Evolutionary conservation across 1,140 invertebrate genomes (phyloP).

Genomic region (Pseudomyrmex dendroicus): DNA sequence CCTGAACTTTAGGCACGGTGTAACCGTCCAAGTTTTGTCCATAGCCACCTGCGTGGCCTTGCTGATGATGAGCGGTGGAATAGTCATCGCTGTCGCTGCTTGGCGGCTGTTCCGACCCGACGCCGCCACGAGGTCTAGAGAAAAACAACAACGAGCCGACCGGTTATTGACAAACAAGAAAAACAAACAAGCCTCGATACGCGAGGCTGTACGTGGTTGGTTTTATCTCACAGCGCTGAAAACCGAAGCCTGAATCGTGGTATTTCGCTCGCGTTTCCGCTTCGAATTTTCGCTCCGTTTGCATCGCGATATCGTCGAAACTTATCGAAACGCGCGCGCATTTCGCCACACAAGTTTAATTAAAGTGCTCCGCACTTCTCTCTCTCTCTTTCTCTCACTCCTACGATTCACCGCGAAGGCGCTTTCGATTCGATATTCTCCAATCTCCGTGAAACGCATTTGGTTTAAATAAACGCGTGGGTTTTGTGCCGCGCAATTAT

Average conservation of each 20-base stretch:
- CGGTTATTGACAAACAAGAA: not conserved
- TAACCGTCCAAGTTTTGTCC: constrained; percentile 74
- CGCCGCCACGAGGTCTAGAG: constrained; percentile 81
- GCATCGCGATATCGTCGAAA: not conserved
- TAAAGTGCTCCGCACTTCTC: not conserved
- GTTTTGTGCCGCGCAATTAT: constrained; percentile 2
- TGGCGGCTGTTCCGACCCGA: constrained; percentile 79
- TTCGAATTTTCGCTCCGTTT: not conserved
- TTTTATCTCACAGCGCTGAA: not conserved
- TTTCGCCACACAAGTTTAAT: not conserved
- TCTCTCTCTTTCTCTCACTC: not conserved
- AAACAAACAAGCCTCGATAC: too few species aligned
- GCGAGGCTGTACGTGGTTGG: too few species aligned
- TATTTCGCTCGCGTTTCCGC: not conserved
- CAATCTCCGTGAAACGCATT: not conserved
- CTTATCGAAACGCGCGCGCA: not conserved
- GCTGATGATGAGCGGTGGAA: constrained; percentile 73
- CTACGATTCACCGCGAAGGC: not conserved
- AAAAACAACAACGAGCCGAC: constrained; percentile 4
- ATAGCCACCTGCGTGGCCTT: constrained; percentile 70
- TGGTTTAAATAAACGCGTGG: not conserved
- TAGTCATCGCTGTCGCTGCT: constrained; percentile 83
- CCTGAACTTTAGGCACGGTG: constrained; percentile 81
- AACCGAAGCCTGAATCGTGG: not conserved
- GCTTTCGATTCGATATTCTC: not conserved